Conservation (phyloP, 2,888 invertebrate genomes). For the Xestobium rufovillosum region DNA sequence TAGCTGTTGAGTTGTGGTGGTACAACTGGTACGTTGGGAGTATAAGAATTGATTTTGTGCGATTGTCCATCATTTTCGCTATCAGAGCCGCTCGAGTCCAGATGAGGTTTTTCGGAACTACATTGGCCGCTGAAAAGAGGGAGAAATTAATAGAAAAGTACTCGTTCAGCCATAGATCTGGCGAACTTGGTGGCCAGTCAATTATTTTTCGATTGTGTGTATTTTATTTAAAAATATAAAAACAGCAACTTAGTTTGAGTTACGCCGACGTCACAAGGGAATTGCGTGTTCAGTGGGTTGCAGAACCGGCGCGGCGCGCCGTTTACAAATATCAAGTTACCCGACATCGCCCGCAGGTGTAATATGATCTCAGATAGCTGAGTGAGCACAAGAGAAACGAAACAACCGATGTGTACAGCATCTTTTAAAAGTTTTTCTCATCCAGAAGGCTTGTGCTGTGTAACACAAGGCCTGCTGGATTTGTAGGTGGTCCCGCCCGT, state of each 20-base stretch:
- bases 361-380: slow-evolving; percentile 37
- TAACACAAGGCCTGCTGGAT: no score
- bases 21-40: slow-evolving; percentile 26
- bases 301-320: slow-evolving; percentile 23
- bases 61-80: slow-evolving; percentile 38
- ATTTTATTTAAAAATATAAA: no score
- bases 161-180: no score
- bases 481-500: no score
- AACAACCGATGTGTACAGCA: no score
- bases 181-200: no score
- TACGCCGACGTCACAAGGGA: no score
- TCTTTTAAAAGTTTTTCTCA: no score
- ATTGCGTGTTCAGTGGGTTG: slow-evolving; percentile 27
- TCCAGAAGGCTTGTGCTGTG: no score
- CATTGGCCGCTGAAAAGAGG: slow-evolving; percentile 38
- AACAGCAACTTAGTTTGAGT: no score
- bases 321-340: slow-evolving; percentile 34
- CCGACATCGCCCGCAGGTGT: slow-evolving; percentile 38
- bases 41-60: slow-evolving; percentile 35
- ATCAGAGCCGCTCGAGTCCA: slow-evolving; percentile 43
- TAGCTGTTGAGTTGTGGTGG: slow-evolving; percentile 33
- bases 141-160: slow-evolving; percentile 17
- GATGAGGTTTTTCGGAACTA: slow-evolving; percentile 39
- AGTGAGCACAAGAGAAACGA: no score
- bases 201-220: no score